Conservation (phyloP, 2,113 vertebrate species). For the Blennius ocellaris region DNA sequence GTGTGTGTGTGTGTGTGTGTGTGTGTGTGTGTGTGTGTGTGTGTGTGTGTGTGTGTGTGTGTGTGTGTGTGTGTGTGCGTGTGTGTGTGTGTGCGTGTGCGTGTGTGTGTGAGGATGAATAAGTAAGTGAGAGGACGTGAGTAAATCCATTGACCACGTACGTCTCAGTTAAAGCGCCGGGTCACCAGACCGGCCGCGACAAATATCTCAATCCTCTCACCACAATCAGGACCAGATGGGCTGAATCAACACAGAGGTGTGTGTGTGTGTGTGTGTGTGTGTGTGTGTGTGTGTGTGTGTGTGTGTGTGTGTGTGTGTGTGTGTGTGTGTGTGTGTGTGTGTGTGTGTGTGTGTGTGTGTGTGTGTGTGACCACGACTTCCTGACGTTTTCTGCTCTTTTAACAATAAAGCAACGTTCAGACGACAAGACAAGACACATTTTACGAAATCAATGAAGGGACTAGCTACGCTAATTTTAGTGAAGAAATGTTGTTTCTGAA, state of each 20-base stretch:
- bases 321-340: slow-evolving; percentile 12
- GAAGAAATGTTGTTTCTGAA: no score
- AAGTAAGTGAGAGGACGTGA: slow-evolving; percentile 20
- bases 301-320: slow-evolving; percentile 15
- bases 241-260: slow-evolving; percentile 51
- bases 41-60: slow-evolving; percentile 17
- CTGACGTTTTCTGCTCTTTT: no score
- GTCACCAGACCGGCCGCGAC: slow-evolving; percentile 56
- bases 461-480: no score
- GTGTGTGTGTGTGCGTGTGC: background rate
- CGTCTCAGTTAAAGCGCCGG: slow-evolving; percentile 30
- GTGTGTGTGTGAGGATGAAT: slow-evolving; percentile 11
- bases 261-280: slow-evolving; percentile 21
- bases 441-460: no score
- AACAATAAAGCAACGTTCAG: no score
- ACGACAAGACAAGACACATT: no score
- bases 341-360: slow-evolving; percentile 16
- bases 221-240: slow-evolving; percentile 76
- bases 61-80: slow-evolving; percentile 1
- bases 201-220: slow-evolving; percentile 73
- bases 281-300: slow-evolving; percentile 12
- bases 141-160: slow-evolving; percentile 30
- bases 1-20: slow-evolving; percentile 3
- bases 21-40: background rate
- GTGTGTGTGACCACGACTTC: background rate